These are phyloP conservation scores for Nothoprocta pentlandii DNA, from an alignment of 2,113 vertebrate genomes.

Conservation along the genomic window DNA sequence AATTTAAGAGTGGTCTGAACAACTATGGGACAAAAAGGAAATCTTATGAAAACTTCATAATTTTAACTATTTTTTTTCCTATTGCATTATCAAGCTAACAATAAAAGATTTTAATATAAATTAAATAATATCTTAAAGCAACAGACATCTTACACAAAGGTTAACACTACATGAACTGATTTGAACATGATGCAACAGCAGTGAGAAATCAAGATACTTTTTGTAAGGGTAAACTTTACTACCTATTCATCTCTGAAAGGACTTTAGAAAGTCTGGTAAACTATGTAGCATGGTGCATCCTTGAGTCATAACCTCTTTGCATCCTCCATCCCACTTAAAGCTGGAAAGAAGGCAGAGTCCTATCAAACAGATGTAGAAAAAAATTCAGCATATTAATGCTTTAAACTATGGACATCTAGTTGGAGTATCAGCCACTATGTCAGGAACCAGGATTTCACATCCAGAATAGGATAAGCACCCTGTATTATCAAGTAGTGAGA, in stretches of 20 bases:
- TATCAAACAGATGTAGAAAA: neutral
- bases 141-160: neutral
- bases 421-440: neutral
- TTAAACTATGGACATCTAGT: neutral
- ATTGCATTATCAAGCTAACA: neutral
- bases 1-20: slow-evolving; percentile 94
- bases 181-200: neutral
- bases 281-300: neutral
- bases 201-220: neutral
- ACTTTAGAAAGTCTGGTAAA: slow-evolving; percentile 8
- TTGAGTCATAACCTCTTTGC: neutral
- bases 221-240: neutral
- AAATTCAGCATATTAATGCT: neutral
- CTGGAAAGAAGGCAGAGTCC: neutral
- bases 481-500: neutral
- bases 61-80: neutral
- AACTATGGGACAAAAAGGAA: slow-evolving; percentile 78
- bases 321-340: neutral
- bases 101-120: neutral
- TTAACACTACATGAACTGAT: neutral
- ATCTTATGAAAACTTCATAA: neutral
- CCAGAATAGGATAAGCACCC: neutral
- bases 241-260: neutral
- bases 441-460: neutral
- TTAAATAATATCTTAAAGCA: neutral